phyloP scores from a whole-genome alignment of 2,797 vertebrate genomes.

The Rhabdomys pumilio region DNA sequence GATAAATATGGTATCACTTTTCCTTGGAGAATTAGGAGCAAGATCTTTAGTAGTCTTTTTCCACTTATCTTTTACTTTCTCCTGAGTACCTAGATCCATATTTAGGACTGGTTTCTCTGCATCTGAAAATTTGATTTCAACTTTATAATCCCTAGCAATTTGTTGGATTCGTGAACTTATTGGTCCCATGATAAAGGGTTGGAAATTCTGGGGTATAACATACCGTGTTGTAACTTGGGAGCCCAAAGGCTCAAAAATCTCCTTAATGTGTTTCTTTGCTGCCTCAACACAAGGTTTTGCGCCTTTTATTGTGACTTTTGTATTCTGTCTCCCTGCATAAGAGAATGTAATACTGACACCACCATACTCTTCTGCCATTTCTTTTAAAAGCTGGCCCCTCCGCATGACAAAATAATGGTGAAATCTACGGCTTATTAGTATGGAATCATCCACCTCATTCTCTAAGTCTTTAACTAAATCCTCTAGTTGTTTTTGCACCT shows the following conservation, averaged over 20 bases:
- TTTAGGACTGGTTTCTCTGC: conserved; percentile 85
- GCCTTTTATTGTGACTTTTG: conserved; percentile 92
- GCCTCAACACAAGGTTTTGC: conserved; percentile 92
- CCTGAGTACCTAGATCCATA: conserved; percentile 88
- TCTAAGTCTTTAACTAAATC: conserved; percentile 92
- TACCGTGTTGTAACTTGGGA: conserved; percentile 92
- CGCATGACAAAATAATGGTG: conserved; percentile 92
- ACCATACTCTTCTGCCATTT: conserved; percentile 92
- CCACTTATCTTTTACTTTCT: conserved; percentile 89
- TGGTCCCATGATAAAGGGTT: conserved; percentile 91
- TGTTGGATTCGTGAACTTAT: conserved; percentile 92
- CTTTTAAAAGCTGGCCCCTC: conserved; percentile 91
- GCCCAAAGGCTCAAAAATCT: conserved; percentile 92
- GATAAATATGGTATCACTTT: conserved; percentile 91
- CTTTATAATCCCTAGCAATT: conserved; percentile 92
- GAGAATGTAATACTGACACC: conserved; percentile 93
- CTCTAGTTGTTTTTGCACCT: conserved; percentile 91
- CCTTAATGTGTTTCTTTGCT: conserved; percentile 92
- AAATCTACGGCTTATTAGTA: conserved; percentile 91
- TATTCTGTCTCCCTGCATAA: conserved; percentile 91
- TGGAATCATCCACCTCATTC: conserved; percentile 91
- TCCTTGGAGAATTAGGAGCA: conserved; percentile 83
- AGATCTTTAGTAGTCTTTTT: conserved; percentile 82
- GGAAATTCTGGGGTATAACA: conserved; percentile 91
- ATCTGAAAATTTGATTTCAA: conserved; percentile 93